These are phyloP conservation scores for Acrobasis consociella DNA, from an alignment of 2,888 invertebrate genomes.

Conservation along the genomic window DNA sequence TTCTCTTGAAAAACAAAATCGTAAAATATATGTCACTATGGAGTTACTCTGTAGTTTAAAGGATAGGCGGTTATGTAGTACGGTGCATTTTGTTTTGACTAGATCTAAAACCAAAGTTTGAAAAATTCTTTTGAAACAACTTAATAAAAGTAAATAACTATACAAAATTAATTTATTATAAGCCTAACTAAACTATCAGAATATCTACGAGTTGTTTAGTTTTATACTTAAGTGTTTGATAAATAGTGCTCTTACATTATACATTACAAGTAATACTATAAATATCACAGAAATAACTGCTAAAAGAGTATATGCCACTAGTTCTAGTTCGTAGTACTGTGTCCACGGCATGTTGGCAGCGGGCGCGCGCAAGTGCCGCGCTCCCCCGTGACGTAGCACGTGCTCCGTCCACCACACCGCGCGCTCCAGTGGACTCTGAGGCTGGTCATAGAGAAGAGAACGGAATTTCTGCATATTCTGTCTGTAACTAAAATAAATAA, in stretches of 20 bases:
- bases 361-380: conserved; percentile 38
- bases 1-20: too few relatives aligned
- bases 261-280: neutral
- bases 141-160: too few relatives aligned
- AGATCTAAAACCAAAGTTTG: too few relatives aligned
- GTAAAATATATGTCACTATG: too few relatives aligned
- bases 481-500: conserved; percentile 38
- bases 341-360: conserved; percentile 38
- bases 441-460: conserved; percentile 36
- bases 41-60: too few relatives aligned
- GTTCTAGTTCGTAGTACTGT: conserved; percentile 39
- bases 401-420: conserved; percentile 51
- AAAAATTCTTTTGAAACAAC: too few relatives aligned
- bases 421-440: conserved; percentile 38
- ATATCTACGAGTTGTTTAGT: too few relatives aligned
- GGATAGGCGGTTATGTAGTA: too few relatives aligned
- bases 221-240: too few relatives aligned
- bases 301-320: conserved; percentile 21
- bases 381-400: conserved; percentile 40
- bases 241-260: neutral
- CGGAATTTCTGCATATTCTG: conserved; percentile 38
- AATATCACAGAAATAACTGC: neutral
- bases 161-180: too few relatives aligned
- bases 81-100: too few relatives aligned
- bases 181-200: too few relatives aligned